Evolutionary conservation across 2,797 vertebrate species (phyloP).

Genomic region (Sebastes reedi): DNA sequence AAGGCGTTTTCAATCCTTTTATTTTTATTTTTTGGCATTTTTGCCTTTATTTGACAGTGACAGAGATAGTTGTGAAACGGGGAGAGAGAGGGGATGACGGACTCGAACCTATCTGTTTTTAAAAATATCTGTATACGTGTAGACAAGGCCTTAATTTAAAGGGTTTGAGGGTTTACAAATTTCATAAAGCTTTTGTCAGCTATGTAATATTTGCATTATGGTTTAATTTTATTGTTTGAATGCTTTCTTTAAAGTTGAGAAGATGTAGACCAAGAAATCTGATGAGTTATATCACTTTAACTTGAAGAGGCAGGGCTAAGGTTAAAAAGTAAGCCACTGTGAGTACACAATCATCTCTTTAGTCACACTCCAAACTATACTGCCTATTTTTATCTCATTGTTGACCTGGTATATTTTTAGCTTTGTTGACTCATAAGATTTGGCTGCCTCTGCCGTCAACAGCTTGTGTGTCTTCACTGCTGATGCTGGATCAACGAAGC

Average conservation of each 20-base stretch:
- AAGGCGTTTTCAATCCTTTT: too few relatives aligned
- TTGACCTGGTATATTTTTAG: constrained; percentile 62
- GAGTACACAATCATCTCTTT: neutral
- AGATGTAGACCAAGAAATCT: neutral
- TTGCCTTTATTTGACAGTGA: too few relatives aligned
- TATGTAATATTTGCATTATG: neutral
- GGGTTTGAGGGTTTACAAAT: neutral
- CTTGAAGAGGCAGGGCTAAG: neutral
- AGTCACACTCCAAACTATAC: neutral
- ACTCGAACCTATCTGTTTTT: too few relatives aligned
- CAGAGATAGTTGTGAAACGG: too few relatives aligned
- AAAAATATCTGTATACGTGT: too few relatives aligned
- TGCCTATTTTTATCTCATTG: constrained; percentile 43
- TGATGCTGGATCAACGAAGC: constrained; percentile 45
- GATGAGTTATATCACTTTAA: neutral
- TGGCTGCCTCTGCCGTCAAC: constrained; percentile 48
- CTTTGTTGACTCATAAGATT: constrained; percentile 39
- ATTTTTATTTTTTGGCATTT: too few relatives aligned
- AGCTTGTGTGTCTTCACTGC: constrained; percentile 53
- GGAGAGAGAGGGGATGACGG: too few relatives aligned
- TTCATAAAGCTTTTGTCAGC: neutral
- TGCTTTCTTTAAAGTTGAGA: neutral
- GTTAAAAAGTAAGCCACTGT: neutral
- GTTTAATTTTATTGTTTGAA: neutral
- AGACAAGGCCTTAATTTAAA: too few relatives aligned